Base-by-base conservation (phyloP, 2,888 invertebrate species). In the Napeogenes inachia region DNA sequence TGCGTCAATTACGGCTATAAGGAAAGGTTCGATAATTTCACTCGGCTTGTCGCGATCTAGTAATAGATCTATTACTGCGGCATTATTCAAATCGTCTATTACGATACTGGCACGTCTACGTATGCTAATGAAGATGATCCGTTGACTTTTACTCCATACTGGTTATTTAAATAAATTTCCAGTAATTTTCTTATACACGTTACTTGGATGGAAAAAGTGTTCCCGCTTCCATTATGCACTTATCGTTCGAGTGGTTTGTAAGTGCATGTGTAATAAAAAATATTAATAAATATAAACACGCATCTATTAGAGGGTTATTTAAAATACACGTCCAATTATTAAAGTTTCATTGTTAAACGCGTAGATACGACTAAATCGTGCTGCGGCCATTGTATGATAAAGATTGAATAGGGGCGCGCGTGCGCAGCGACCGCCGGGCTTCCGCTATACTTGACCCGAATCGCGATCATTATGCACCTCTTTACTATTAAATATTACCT, bases 381-480 rank as follows among this genome's bases (percentile, higher is more conserved):
- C 65, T 47, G 54, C 63, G 60, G 50, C 64, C 70, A 70, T 70
- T 71, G 72, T 71, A 64, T 72, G 80, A 82, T 82, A 81, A 77
- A 81, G 80, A 80, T 78, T 81, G 82, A 83, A 85, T 82, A 82
- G 78, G 73, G 78, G 71, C 76, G 72, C 74, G 83, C 81, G 79
- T 80, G 83, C 86, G 81, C 82, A 80, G 73, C 75, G 73, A 73
- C 75, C 73, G 68, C 71, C 69, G 70, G 64, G 80, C 78, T 87
- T 89, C 88, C 89, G 86, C 82, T 88, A 87, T 85, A 87, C 88
- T 89, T 89, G 89, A 89, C 89, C 87, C 75, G 75, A 76, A 84
- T 88, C 68, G 71, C 71, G 74, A 68, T 75, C 77, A 79, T 79
- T 79, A 79, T 69, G 61, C 60, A 55, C 53, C 56, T 59, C 68